Conservation (phyloP, 2,888 invertebrate species). For the Operophtera brumata region DNA sequence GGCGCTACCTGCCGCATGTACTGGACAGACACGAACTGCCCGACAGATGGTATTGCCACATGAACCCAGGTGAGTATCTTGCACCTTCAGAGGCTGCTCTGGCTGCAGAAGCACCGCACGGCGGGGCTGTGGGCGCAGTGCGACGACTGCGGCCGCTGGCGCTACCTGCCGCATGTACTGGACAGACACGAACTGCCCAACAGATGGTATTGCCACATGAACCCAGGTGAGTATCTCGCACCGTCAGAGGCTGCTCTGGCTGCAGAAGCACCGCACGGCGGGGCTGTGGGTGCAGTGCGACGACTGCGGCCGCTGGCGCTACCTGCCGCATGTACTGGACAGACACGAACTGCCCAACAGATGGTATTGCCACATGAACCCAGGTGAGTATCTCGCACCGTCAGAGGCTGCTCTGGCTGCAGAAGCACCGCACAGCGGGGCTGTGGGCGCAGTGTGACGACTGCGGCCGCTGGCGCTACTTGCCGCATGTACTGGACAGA, state of each 20-base stretch:
- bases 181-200: slow-evolving; percentile 82
- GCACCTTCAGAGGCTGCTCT: slow-evolving; percentile 60
- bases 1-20: slow-evolving; percentile 78
- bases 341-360: slow-evolving; percentile 79
- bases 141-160: slow-evolving; percentile 80
- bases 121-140: slow-evolving; percentile 82
- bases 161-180: slow-evolving; percentile 74
- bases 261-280: slow-evolving; percentile 70
- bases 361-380: slow-evolving; percentile 84
- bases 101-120: slow-evolving; percentile 74
- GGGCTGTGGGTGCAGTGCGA: slow-evolving; percentile 83
- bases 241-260: slow-evolving; percentile 62
- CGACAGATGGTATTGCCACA: slow-evolving; percentile 81
- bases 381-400: slow-evolving; percentile 63
- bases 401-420: slow-evolving; percentile 70
- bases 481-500: slow-evolving; percentile 78
- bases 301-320: slow-evolving; percentile 81
- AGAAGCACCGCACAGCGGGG: slow-evolving; percentile 69
- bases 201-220: slow-evolving; percentile 83
- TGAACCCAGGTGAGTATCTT: slow-evolving; percentile 76
- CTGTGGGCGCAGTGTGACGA: slow-evolving; percentile 82
- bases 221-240: slow-evolving; percentile 69
- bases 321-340: slow-evolving; percentile 76
- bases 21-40: slow-evolving; percentile 82
- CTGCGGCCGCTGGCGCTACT: slow-evolving; percentile 82